phyloP scores from a whole-genome alignment of 2,113 vertebrate species.

The Ptyas mucosa region DNA sequence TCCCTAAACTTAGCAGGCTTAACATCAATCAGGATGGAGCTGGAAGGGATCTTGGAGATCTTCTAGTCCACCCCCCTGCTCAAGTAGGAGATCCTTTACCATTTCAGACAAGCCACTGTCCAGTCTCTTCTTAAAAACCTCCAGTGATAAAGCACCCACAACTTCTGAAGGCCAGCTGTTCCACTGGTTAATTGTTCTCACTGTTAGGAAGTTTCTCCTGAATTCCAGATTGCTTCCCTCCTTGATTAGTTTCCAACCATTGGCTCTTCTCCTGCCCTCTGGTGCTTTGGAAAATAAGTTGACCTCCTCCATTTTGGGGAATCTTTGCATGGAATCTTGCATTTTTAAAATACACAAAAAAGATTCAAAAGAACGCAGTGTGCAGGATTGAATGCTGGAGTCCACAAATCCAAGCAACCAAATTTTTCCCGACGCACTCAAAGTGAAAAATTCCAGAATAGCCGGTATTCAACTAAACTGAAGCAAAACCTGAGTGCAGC shows the following conservation, averaged over 20 bases:
- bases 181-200: background rate
- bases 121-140: too few relatives aligned
- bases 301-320: background rate
- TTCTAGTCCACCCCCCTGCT: too few relatives aligned
- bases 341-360: background rate
- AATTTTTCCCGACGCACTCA: background rate
- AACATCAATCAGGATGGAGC: too few relatives aligned
- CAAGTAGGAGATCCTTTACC: too few relatives aligned
- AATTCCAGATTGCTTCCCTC: background rate
- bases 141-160: too few relatives aligned
- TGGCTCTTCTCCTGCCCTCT: background rate
- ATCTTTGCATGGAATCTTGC: background rate
- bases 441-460: background rate
- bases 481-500: background rate
- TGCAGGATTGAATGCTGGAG: background rate
- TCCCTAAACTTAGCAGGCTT: too few relatives aligned
- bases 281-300: background rate
- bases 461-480: background rate
- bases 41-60: too few relatives aligned
- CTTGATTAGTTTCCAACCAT: background rate
- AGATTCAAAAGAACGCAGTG: background rate
- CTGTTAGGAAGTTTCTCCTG: background rate
- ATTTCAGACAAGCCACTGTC: too few relatives aligned
- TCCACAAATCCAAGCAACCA: background rate
- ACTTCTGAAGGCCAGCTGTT: background rate